Evolutionary conservation across 2,888 invertebrate species (phyloP), one percentile per base, ranked within the genome.

Genomic region (Cheilosia grossa): DNA sequence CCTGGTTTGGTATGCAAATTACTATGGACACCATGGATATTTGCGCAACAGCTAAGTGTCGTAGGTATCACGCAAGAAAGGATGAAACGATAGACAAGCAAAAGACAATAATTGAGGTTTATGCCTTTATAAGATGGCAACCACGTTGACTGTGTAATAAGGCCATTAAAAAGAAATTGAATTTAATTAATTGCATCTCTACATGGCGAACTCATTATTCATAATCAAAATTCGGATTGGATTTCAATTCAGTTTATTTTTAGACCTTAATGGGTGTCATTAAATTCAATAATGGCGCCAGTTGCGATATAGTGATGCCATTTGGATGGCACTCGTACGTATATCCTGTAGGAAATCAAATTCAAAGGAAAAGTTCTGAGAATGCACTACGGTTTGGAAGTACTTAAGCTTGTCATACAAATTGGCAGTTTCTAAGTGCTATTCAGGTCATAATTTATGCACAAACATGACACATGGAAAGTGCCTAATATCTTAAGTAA

Each of bases 121-220:
- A 17, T 2, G 47, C 5, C 0, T n/a, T 2, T 10, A 21, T 47
- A 17, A 0, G 6, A 47, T 49, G 47, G 7, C 49, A 53, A 30
- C n/a, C 9, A 4, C 64, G n/a, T n/a, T 6, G 21, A 9, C 19
- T 56, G 42, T 56, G 21, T 44, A 40, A 44, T 56, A 15, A 42
- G 19, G 13, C 56, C 56, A 69, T 69, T 69, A 69, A 56, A 44
- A 56, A 44, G 19, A 44, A 33, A 53, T 66, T 24, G n/a, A 66
- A 40, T 53, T 66, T 53, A 66, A 40, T 53, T 40, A 66, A 66
- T 53, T 66, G 53, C n/a, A 21, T n/a, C 51, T 17, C 13, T 13
- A 53, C 24, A 66, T 53, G 53, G 53, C 0, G 7, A 27, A 3
- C 51, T 53, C 40, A 37, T 66, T 66, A 53, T 24, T 21, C 21